A percentile compares a stretch with the other conserved stretches of the same genome.
Evolutionary conservation across 2,888 invertebrate genomes (phyloP).

Genomic region (Dolichopus griseipennis): DNA sequence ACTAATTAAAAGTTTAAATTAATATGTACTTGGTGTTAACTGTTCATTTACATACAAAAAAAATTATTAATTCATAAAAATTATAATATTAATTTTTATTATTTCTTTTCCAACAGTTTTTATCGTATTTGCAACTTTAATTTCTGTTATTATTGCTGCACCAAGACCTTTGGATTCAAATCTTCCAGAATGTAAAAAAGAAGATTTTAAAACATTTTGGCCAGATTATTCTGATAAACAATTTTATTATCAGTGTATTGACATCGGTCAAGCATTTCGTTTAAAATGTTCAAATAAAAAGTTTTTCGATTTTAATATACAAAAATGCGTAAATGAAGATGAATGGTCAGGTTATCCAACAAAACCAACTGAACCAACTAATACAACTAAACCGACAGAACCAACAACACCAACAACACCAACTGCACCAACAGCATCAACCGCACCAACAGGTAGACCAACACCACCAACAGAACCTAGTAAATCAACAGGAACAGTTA

Average conservation of each 20-base stretch:
- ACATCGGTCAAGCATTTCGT: neutral
- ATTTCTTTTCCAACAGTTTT: no score
- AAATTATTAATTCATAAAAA: no score
- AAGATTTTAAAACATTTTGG: neutral
- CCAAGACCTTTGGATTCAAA: neutral
- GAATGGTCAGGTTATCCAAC: no score
- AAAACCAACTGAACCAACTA: no score
- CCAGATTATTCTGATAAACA: neutral
- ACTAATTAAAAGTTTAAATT: no score
- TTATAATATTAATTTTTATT: no score
- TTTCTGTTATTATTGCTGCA: neutral
- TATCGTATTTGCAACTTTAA: neutral
- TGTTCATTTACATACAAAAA: no score
- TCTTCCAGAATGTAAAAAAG: neutral
- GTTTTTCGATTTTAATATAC: neutral
- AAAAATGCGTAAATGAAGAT: neutral
- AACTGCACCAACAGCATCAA: neutral
- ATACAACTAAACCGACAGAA: no score
- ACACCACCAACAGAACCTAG: neutral
- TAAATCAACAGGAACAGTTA: no score
- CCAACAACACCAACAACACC: no score
- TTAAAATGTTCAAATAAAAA: neutral
- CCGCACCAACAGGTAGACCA: neutral
- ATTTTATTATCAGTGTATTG: neutral
- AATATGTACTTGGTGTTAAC: no score